These are phyloP conservation scores for Alethe diademata DNA, from an alignment of 2,113 vertebrate genomes.

Conservation along the genomic window DNA sequence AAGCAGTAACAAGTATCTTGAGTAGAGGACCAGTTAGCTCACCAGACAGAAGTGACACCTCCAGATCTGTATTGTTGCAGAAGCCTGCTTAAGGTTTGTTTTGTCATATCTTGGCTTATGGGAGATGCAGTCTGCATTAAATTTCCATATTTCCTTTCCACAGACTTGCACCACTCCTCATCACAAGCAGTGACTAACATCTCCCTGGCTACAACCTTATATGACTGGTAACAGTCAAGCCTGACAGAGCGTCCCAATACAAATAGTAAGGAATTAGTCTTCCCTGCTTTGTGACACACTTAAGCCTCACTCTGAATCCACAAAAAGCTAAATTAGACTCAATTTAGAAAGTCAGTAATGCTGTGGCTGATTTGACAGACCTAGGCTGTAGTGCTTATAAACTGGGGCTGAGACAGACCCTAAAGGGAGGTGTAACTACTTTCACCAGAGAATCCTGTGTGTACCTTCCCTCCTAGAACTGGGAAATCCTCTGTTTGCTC, in stretches of 20 bases:
- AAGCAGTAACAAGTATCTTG: not conserved
- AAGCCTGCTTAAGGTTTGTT: not conserved
- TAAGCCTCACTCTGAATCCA: not conserved
- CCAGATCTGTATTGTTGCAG: not conserved
- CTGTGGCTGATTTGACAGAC: not conserved
- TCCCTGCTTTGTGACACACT: not conserved
- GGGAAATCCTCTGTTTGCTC: not conserved
- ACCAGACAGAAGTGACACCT: not conserved
- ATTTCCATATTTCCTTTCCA: not conserved
- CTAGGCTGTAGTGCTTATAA: not conserved
- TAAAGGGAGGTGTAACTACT: not conserved
- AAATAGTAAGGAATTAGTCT: not conserved
- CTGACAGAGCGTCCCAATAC: not conserved
- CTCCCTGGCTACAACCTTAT: not conserved
- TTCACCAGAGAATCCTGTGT: not conserved
- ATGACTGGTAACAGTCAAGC: not conserved
- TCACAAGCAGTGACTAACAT: constrained; percentile 4
- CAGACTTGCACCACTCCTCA: not conserved
- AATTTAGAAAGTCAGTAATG: not conserved
- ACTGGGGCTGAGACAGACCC: not conserved
- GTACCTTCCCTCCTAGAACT: not conserved
- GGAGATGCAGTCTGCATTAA: not conserved
- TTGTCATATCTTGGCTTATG: not conserved
- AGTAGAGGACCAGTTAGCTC: not conserved
- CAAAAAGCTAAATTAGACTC: not conserved